A percentile compares a stretch with the other conserved stretches of the same genome.
These are phyloP conservation scores for Actenoides hombroni DNA, from an alignment of 2,113 vertebrate genomes.

Conservation along the genomic window DNA sequence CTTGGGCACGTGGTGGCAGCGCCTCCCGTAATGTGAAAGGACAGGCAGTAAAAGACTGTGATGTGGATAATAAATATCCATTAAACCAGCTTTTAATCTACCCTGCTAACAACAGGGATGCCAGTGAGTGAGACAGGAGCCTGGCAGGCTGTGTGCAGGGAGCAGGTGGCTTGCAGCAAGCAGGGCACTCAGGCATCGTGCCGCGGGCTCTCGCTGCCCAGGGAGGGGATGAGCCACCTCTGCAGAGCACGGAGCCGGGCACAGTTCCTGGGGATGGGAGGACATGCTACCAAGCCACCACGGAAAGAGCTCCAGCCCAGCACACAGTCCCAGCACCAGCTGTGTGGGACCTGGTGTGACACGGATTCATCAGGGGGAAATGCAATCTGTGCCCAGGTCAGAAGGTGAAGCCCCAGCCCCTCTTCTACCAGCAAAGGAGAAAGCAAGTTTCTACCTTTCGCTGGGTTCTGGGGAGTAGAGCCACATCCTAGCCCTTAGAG, in stretches of 20 bases:
- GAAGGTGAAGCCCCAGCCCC: neutral
- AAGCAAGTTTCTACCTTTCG: neutral
- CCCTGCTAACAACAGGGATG: neutral
- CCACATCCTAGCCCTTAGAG: neutral
- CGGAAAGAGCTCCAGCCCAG: neutral
- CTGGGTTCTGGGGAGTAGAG: neutral
- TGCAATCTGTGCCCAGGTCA: neutral
- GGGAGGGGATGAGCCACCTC: neutral
- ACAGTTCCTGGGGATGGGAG: neutral
- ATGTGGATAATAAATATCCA: constrained; percentile 58
- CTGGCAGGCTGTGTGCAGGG: neutral
- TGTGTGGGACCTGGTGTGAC: fast-evolving
- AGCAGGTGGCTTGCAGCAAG: neutral
- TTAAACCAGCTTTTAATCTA: constrained; percentile 54
- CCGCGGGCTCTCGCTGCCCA: fast-evolving
- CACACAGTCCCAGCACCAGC: neutral
- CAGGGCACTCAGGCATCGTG: fast-evolving
- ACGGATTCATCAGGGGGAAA: fast-evolving
- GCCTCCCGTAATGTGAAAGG: neutral
- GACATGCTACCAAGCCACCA: neutral
- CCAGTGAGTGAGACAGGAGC: neutral
- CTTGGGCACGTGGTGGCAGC: neutral
- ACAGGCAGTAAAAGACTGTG: constrained; percentile 39
- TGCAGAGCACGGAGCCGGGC: neutral
- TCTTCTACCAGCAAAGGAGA: neutral